phyloP scores from a whole-genome alignment of 1,140 invertebrate genomes.

The Danaus melanippus region DNA sequence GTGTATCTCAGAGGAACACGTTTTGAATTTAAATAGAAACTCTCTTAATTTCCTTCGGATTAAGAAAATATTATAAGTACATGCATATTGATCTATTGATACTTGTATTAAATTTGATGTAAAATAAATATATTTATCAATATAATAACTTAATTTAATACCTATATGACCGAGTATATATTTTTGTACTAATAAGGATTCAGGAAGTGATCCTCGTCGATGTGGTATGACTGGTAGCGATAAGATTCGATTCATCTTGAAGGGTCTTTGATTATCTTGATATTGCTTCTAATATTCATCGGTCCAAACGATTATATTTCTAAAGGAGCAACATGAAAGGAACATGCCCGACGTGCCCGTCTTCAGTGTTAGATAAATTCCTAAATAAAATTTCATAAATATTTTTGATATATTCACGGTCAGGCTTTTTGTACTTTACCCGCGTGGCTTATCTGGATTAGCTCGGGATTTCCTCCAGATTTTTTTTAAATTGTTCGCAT shows the following conservation, averaged over 20 bases:
- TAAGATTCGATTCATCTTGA: background rate
- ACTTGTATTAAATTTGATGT: too few relatives aligned
- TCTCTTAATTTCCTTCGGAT: too few relatives aligned
- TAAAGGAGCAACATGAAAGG: slow-evolving; percentile 25
- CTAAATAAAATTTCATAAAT: slow-evolving; percentile 58
- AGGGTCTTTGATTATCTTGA: slow-evolving; percentile 6
- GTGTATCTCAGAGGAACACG: too few relatives aligned
- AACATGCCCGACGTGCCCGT: slow-evolving; percentile 29
- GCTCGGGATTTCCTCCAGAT: slow-evolving; percentile 46
- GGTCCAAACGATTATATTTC: slow-evolving; percentile 9
- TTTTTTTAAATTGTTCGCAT: slow-evolving; percentile 58
- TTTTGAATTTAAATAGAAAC: too few relatives aligned
- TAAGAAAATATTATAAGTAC: too few relatives aligned
- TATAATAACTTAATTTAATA: too few relatives aligned
- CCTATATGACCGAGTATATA: too few relatives aligned
- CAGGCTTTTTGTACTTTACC: slow-evolving; percentile 60
- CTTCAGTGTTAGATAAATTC: slow-evolving; percentile 39
- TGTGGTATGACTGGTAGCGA: too few relatives aligned
- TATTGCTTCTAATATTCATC: slow-evolving; percentile 5
- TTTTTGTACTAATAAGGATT: too few relatives aligned
- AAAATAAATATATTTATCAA: too few relatives aligned
- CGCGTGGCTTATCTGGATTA: slow-evolving; percentile 66
- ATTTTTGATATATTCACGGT: slow-evolving; percentile 66
- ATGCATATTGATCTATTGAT: too few relatives aligned
- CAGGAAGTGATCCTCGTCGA: too few relatives aligned